phyloP scores from a whole-genome alignment of 2,797 vertebrate species.

The Takifugu ocellatus region DNA sequence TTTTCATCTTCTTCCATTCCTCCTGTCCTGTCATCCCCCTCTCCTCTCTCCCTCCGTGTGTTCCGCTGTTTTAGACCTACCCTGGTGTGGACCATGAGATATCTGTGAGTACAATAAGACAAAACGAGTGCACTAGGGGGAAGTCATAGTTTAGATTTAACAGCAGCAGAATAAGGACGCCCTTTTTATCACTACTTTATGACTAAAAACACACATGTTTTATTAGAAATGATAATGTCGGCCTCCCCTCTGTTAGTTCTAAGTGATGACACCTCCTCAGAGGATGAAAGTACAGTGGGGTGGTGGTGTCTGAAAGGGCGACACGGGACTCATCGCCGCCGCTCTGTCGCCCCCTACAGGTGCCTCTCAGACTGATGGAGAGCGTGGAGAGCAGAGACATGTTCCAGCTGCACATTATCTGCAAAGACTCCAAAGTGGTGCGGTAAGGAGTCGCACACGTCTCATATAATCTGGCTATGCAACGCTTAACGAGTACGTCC shows the following conservation, averaged over 20 bases:
- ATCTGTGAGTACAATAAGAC: constrained; percentile 80
- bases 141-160: not conserved
- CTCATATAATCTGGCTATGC: not conserved
- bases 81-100: constrained; percentile 83
- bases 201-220: no score
- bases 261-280: no score
- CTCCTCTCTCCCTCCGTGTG: constrained; percentile 32
- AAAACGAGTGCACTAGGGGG: constrained; percentile 40
- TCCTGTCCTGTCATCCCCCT: constrained; percentile 53
- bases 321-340: constrained; percentile 5
- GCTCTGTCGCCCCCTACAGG: constrained; percentile 77
- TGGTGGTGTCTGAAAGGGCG: constrained; percentile 19
- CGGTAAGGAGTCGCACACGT: constrained; percentile 73
- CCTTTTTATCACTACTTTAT: no score
- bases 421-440: constrained; percentile 99
- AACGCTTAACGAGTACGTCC: no score
- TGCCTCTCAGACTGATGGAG: constrained; percentile 97
- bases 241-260: no score
- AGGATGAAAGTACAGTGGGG: constrained; percentile 13
- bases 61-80: constrained; percentile 80
- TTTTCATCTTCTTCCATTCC: constrained; percentile 53
- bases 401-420: constrained; percentile 98
- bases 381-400: constrained; percentile 96
- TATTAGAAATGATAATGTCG: no score
- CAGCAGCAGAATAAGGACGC: constrained; percentile 9